These are phyloP conservation scores for Galerucella nymphaeae DNA, from an alignment of 2,888 invertebrate species.

Conservation along the genomic window DNA sequence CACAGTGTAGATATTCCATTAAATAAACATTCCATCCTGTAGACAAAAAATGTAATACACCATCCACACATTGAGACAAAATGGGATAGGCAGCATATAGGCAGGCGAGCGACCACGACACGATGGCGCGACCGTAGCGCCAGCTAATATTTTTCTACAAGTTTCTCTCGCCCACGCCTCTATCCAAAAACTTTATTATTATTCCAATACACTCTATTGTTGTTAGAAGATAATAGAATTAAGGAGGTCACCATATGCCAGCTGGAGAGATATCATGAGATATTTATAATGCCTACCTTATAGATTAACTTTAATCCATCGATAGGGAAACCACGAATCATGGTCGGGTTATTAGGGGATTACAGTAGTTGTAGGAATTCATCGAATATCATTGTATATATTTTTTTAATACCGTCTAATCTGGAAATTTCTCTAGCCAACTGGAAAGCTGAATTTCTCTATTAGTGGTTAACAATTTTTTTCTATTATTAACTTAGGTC, in stretches of 20 bases:
- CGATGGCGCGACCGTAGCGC: conserved; percentile 18
- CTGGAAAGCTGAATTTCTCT: too few species aligned
- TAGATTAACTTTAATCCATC: conserved; percentile 2
- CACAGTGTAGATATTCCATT: too few species aligned
- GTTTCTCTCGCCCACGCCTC: conserved; percentile 51
- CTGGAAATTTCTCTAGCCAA: too few species aligned
- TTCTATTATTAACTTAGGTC: too few species aligned
- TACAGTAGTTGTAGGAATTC: not conserved
- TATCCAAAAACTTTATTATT: conserved; percentile 46
- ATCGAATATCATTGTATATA: not conserved
- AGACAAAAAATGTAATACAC: not conserved
- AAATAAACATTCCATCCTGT: not conserved
- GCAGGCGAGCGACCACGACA: conserved; percentile 22
- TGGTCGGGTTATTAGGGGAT: not conserved
- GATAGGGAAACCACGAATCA: not conserved
- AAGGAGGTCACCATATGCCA: conserved; percentile 44
- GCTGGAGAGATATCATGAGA: not conserved
- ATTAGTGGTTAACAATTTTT: too few species aligned
- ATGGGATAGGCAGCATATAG: conserved; percentile 32
- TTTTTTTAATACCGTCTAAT: not conserved
- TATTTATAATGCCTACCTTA: conserved; percentile 15
- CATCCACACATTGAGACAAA: conserved; percentile 26
- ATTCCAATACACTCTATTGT: conserved; percentile 44
- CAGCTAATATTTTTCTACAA: conserved; percentile 41
- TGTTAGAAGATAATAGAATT: conserved; percentile 38